A percentile compares a stretch with the other conserved stretches of the same genome.
Evolutionary conservation across 2,113 vertebrate species (phyloP).

Genomic region (Oncorhynchus masou): DNA sequence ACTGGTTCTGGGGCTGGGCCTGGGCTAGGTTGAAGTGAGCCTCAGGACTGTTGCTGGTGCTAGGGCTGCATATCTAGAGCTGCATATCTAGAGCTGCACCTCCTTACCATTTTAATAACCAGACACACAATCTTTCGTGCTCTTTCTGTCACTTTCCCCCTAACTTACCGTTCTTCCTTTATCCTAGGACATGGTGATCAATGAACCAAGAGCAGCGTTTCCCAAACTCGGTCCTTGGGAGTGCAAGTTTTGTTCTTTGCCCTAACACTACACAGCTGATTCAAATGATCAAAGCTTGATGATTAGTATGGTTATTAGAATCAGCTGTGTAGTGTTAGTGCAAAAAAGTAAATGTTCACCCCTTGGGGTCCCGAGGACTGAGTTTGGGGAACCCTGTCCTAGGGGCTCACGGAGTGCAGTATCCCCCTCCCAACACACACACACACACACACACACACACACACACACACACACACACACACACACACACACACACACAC

Average conservation of each 20-base stretch:
- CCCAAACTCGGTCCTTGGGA: too few species aligned
- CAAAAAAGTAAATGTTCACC: too few species aligned
- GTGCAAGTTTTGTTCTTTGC: too few species aligned
- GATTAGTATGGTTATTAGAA: too few species aligned
- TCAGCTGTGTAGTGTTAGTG: too few species aligned
- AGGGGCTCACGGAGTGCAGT: constrained; percentile 1
- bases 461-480: background rate
- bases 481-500: background rate
- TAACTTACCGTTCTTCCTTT: background rate
- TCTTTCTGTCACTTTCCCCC: background rate
- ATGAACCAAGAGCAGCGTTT: background rate
- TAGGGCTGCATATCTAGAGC: background rate
- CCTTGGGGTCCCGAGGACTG: too few species aligned
- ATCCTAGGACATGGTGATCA: background rate
- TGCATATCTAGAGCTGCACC: background rate
- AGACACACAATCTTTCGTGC: background rate
- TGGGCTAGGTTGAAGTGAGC: background rate
- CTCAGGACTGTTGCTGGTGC: constrained; percentile 2
- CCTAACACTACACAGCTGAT: too few species aligned
- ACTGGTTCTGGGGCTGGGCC: background rate
- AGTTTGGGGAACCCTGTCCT: too few species aligned
- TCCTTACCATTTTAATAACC: background rate
- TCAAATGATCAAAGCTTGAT: too few species aligned
- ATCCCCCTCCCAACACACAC: background rate
- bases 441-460: background rate